These are phyloP conservation scores for Crematogaster levior DNA, from an alignment of 2,888 invertebrate species.

Conservation along the genomic window DNA sequence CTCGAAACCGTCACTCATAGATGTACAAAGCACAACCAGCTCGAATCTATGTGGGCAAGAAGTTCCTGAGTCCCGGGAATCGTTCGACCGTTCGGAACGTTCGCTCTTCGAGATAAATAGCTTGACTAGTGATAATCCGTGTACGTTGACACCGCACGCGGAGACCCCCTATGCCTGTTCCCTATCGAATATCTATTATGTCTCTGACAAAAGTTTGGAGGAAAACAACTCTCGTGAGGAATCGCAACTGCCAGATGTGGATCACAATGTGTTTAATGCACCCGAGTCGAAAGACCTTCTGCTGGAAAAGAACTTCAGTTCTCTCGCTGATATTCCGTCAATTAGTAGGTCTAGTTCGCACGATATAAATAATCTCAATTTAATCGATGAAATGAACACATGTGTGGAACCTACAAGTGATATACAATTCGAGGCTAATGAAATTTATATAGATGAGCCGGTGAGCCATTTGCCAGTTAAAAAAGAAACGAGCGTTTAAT, in stretches of 20 bases:
- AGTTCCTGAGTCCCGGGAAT: slow-evolving; percentile 70
- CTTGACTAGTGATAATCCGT: slow-evolving; percentile 72
- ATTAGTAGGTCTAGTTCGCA: slow-evolving; percentile 66
- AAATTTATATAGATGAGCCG: slow-evolving; percentile 68
- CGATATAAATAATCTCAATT: slow-evolving; percentile 62
- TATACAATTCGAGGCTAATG: slow-evolving; percentile 59
- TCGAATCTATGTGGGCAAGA: slow-evolving; percentile 71
- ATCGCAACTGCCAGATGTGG: slow-evolving; percentile 56
- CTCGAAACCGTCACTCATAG: slow-evolving; percentile 77
- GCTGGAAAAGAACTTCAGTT: slow-evolving; percentile 72
- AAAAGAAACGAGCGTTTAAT: slow-evolving; percentile 84
- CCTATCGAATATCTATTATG: slow-evolving; percentile 65
- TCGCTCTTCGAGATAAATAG: slow-evolving; percentile 73
- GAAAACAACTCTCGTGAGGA: slow-evolving; percentile 66
- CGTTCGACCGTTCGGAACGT: slow-evolving; percentile 70
- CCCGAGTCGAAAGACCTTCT: slow-evolving; percentile 53
- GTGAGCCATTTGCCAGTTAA: slow-evolving; percentile 75
- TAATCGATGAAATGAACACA: slow-evolving; percentile 54
- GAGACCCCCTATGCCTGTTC: slow-evolving; percentile 55
- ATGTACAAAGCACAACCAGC: slow-evolving; percentile 73
- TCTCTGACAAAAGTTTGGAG: slow-evolving; percentile 63
- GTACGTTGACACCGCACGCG: slow-evolving; percentile 54
- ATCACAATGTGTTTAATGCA: slow-evolving; percentile 47
- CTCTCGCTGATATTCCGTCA: slow-evolving; percentile 73
- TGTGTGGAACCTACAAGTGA: slow-evolving; percentile 55